A percentile compares a stretch with the other conserved stretches of the same genome.
phyloP scores from a whole-genome alignment of 2,797 vertebrate genomes.

The Enteromius afrohamiltoni region DNA sequence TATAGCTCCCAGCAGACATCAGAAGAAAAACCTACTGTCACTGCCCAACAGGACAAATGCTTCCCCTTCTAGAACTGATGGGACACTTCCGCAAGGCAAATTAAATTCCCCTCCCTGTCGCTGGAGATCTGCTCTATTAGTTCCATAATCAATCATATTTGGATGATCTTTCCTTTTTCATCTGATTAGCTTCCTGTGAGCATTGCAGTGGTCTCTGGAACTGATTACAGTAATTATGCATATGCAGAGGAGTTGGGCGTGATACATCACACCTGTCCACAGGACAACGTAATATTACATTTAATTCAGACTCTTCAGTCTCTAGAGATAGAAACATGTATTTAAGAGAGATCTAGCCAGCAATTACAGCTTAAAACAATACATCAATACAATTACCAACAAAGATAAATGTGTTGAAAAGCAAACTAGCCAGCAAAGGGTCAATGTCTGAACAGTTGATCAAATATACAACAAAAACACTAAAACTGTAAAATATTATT shows the following conservation, averaged over 20 bases:
- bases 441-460: not conserved
- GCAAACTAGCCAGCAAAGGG: not conserved
- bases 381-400: not conserved
- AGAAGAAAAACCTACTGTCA: conserved; percentile 68
- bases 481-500: not conserved
- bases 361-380: not conserved
- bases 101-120: conserved; percentile 57
- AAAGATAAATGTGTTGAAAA: not conserved
- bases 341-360: not conserved
- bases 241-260: conserved; percentile 62
- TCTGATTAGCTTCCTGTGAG: conserved; percentile 76
- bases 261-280: conserved; percentile 70
- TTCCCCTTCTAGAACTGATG: conserved; percentile 43
- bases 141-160: conserved; percentile 75
- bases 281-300: conserved; percentile 14
- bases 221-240: conserved; percentile 64
- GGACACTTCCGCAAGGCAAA: conserved; percentile 60
- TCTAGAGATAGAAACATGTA: not conserved
- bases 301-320: not conserved
- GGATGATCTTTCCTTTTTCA: conserved; percentile 69
- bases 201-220: conserved; percentile 55
- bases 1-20: conserved; percentile 62
- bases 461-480: not conserved
- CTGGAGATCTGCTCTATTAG: conserved; percentile 20
- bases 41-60: conserved; percentile 60